A percentile compares a stretch with the other conserved stretches of the same genome.
Conservation (phyloP, 2,113 vertebrate species). For the Falcunculus frontatus region DNA sequence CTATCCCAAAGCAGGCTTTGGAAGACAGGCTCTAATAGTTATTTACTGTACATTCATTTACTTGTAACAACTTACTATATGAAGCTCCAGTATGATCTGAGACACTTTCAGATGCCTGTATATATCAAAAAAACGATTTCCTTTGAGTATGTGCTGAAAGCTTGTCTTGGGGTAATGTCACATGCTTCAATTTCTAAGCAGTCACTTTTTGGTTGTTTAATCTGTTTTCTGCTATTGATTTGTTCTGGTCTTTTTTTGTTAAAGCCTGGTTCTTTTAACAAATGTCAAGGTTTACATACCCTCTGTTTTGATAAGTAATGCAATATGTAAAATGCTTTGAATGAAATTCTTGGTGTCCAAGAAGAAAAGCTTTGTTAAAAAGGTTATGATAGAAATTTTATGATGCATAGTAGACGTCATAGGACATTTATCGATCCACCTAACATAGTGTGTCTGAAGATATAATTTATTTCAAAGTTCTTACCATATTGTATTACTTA, state of each 20-base stretch:
- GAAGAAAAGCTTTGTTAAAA: conserved; percentile 66
- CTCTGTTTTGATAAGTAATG: conserved; percentile 77
- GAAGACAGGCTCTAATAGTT: neutral
- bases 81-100: neutral
- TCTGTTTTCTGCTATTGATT: conserved; percentile 75
- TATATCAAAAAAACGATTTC: neutral
- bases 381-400: conserved; percentile 69
- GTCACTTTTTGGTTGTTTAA: conserved; percentile 62
- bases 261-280: conserved; percentile 71
- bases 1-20: neutral
- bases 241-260: conserved; percentile 72
- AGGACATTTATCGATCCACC: conserved; percentile 60
- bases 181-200: conserved; percentile 47
- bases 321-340: conserved; percentile 76
- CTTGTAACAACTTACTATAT: neutral
- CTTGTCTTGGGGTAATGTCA: conserved; percentile 40
- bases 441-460: conserved; percentile 58
- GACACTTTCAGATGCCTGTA: conserved; percentile 21
- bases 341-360: conserved; percentile 66
- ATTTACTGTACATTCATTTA: neutral
- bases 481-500: conserved; percentile 76
- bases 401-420: conserved; percentile 69
- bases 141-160: conserved; percentile 53
- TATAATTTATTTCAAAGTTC: conserved; percentile 68
- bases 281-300: conserved; percentile 73